Conservation (phyloP, 2,888 invertebrate genomes). For the Mythimna lalbum region DNA sequence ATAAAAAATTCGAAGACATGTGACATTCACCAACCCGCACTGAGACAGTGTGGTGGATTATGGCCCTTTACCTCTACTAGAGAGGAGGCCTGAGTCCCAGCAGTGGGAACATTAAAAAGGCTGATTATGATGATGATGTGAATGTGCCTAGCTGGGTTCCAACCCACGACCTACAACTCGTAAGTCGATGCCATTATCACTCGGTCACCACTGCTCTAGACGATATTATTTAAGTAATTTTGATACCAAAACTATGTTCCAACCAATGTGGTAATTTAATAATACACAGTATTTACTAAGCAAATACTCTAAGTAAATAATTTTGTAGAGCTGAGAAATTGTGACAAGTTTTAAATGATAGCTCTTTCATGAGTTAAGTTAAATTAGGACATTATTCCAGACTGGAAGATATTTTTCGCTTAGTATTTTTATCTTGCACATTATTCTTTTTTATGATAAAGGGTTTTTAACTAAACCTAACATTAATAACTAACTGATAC, state of each 20-base stretch:
- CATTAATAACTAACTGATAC: not conserved
- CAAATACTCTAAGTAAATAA: conserved; percentile 6
- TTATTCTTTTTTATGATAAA: conserved; percentile 25
- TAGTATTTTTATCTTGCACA: conserved; percentile 11
- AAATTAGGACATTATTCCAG: conserved; percentile 39
- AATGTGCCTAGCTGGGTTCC: too few relatives aligned
- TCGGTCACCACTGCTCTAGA: too few relatives aligned
- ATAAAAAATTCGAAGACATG: too few relatives aligned
- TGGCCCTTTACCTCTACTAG: too few relatives aligned
- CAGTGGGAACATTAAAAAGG: too few relatives aligned
- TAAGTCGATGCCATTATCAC: too few relatives aligned
- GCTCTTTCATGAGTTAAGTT: conserved; percentile 38
- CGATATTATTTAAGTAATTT: conserved; percentile 2
- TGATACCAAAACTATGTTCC: conserved; percentile 22
- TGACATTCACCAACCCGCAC: too few relatives aligned
- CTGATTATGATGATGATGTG: too few relatives aligned
- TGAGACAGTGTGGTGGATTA: too few relatives aligned
- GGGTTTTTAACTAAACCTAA: conserved; percentile 1
- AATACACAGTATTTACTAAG: conserved; percentile 14
- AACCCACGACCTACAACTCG: too few relatives aligned
- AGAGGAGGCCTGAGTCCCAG: too few relatives aligned
- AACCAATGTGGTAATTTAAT: conserved; percentile 29
- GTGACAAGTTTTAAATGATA: conserved; percentile 23
- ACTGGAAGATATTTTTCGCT: conserved; percentile 21
- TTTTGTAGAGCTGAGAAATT: conserved; percentile 28